These are phyloP conservation scores for Drosophila merina DNA, from an alignment of 2,888 invertebrate species.

Conservation along the genomic window DNA sequence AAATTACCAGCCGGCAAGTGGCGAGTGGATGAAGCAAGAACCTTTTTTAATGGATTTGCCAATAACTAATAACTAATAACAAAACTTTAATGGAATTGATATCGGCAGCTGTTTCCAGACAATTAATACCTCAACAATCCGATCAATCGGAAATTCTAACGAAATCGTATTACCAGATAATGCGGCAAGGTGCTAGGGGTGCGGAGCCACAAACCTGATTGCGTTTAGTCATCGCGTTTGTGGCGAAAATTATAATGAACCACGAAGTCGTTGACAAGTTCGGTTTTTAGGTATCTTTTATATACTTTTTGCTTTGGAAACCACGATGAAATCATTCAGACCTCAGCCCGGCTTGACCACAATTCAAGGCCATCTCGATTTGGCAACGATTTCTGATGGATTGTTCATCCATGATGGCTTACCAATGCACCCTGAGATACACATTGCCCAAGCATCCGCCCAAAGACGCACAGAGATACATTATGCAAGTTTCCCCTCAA, in stretches of 20 bases:
- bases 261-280: constrained; percentile 51
- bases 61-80: constrained; percentile 4
- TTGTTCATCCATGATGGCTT: constrained; percentile 35
- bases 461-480: neutral
- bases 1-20: constrained; percentile 28
- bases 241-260: constrained; percentile 72
- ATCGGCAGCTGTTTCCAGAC: constrained; percentile 42
- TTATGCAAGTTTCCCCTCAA: constrained; percentile 6
- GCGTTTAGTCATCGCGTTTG: constrained; percentile 66
- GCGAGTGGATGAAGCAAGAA: constrained; percentile 47
- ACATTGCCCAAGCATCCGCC: constrained; percentile 9
- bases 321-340: constrained; percentile 70
- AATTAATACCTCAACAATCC: neutral
- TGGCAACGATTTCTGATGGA: constrained; percentile 52
- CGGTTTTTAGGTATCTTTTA: constrained; percentile 4
- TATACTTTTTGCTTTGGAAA: constrained; percentile 3
- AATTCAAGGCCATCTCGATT: constrained; percentile 68
- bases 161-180: constrained; percentile 30
- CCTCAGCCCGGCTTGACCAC: constrained; percentile 43
- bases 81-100: constrained; percentile 22
- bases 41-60: constrained; percentile 16
- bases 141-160: constrained; percentile 43
- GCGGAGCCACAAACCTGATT: constrained; percentile 56
- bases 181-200: neutral
- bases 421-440: constrained; percentile 30